Base-by-base conservation (phyloP, 2,113 vertebrate genomes). In the Pampusana beccarii region DNA sequence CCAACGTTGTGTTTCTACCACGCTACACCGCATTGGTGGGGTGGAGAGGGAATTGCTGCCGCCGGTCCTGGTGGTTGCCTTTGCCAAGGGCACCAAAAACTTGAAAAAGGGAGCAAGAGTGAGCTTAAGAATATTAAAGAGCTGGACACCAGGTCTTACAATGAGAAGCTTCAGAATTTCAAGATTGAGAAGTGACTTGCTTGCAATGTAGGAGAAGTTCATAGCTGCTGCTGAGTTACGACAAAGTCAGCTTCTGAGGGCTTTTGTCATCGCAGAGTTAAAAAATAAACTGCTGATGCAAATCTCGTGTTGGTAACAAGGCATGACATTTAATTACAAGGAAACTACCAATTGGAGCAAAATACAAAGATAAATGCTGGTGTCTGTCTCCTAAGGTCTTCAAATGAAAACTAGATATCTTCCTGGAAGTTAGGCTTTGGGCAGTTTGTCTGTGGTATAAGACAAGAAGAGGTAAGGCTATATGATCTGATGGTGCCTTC, bases 11-110 rank as follows among this genome's bases (percentile, higher is more conserved):
- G 21, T 31, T 69, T 50, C 61, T 44, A 5, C 54, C 40, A 56
- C 80, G 0, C 0, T 15, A 42, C 2, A 0, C 46, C 7, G 24
- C 23, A 13, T 31, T 74, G 56, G 33, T 33, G 16, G 26, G 9
- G 2, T 34, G 31, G 34, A 78, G 26, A 25, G 12, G 44, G 44
- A 48, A 36, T 60, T 66, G 9, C 58, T 40, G 26, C 16, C 33
- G 15, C 72, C 54, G 19, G 24, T 46, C 36, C 65, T 29, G 18
- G 42, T 26, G 77, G 21, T 13, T 23, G 31, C 50, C 26, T 70
- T 44, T 67, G 44, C 57, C 4, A 1, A 62, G 28, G 33, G 31
- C 60, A 44, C 34, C 2, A 2, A 36, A 66, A 82, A 60, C 38
- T 25, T 60, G 64, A 48, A 57, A 74, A 60, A 48, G 33, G 10